Conservation (phyloP, 2,113 vertebrate genomes). For the Cinclus mexicanus region DNA sequence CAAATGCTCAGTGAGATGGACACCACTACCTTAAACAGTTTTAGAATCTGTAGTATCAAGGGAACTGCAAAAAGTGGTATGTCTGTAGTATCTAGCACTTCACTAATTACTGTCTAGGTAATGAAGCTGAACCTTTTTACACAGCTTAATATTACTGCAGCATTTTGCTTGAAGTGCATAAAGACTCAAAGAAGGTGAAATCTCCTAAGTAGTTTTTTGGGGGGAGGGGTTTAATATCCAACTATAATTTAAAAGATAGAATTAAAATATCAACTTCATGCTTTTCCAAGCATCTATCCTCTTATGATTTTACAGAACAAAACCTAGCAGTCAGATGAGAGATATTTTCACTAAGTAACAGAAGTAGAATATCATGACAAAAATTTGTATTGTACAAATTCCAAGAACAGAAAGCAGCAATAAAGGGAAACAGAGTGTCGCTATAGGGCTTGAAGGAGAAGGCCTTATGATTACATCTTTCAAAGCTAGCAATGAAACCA, state of each 20-base stretch:
- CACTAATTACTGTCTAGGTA: neutral
- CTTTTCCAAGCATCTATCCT: conserved; percentile 8
- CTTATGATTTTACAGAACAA: conserved; percentile 13
- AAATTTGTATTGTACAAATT: neutral
- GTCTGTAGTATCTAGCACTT: neutral
- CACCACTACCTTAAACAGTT: neutral
- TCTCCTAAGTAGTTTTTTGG: neutral
- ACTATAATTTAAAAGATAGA: conserved; percentile 18
- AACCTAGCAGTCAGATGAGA: neutral
- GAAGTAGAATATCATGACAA: neutral
- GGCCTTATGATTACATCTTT: neutral
- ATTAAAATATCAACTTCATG: conserved; percentile 47
- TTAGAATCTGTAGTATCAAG: neutral
- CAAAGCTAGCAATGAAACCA: neutral
- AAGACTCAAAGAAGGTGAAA: conserved; percentile 13
- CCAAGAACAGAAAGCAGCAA: neutral
- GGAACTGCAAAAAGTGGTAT: neutral
- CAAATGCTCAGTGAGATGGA: neutral
- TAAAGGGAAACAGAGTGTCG: neutral
- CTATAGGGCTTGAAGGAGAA: neutral
- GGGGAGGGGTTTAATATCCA: neutral
- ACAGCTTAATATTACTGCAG: neutral
- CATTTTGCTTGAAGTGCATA: neutral
- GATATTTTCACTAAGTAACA: neutral
- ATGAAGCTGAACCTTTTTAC: neutral